Evolutionary conservation across 2,113 vertebrate genomes (phyloP).

Genomic region (Clinocottus analis): DNA sequence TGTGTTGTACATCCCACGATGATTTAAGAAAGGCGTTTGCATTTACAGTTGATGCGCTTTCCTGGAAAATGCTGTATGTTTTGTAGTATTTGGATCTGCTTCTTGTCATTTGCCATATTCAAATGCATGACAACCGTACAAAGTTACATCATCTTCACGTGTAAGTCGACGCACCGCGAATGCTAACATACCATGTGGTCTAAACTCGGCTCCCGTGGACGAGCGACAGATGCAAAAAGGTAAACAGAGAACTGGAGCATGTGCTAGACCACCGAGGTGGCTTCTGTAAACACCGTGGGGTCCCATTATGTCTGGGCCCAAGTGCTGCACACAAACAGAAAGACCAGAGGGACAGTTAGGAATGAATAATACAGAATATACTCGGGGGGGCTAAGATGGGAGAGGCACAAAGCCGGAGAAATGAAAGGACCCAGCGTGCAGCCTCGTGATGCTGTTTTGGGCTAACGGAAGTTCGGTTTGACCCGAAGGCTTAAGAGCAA

Average conservation of each 20-base stretch:
- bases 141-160: background rate
- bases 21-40: background rate
- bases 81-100: background rate
- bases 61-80: background rate
- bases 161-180: background rate
- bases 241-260: slow-evolving; percentile 35
- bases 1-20: background rate
- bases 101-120: background rate
- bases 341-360: slow-evolving; percentile 4
- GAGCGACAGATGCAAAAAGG: slow-evolving; percentile 15
- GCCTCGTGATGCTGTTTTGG: slow-evolving; percentile 7
- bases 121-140: background rate
- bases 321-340: slow-evolving; percentile 38
- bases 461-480: slow-evolving; percentile 7
- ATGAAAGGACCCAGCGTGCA: slow-evolving; percentile 6
- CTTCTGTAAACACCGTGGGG: slow-evolving; percentile 23
- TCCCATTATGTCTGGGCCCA: slow-evolving; percentile 38
- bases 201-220: background rate
- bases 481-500: slow-evolving; percentile 13
- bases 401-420: slow-evolving; percentile 3
- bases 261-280: slow-evolving; percentile 38
- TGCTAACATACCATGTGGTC: background rate
- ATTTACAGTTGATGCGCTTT: background rate
- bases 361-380: background rate
- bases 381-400: background rate